phyloP scores from a whole-genome alignment of 2,113 vertebrate species.

The Lophochroa leadbeateri region DNA sequence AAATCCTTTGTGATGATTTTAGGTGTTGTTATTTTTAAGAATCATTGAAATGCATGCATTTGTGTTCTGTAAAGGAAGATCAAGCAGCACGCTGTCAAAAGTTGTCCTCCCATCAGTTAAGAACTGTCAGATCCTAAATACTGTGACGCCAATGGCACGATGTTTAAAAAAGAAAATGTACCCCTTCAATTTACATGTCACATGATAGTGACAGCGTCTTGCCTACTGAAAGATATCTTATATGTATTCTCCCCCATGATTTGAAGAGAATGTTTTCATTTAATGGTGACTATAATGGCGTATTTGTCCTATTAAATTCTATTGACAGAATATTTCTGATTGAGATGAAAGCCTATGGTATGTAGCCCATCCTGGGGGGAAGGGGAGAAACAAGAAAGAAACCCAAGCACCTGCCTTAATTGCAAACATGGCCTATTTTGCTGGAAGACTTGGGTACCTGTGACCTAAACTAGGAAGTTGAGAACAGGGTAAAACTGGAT shows the following conservation, averaged over 20 bases:
- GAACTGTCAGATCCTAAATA: background rate
- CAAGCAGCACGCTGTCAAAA: background rate
- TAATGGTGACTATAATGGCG: background rate
- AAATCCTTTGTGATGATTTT: background rate
- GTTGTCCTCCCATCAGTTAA: background rate
- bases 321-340: background rate
- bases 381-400: background rate
- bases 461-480: accelerated
- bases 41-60: accelerated
- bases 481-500: background rate
- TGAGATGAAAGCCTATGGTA: background rate
- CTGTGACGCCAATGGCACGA: background rate
- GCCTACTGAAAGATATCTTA: background rate
- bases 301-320: background rate
- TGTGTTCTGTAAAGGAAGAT: background rate
- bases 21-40: background rate
- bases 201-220: background rate
- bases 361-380: background rate
- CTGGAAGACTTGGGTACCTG: background rate
- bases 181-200: background rate
- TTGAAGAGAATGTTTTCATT: background rate
- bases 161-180: background rate
- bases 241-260: background rate
- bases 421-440: background rate
- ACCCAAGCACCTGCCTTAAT: background rate